Evolutionary conservation across 2,113 vertebrate genomes (phyloP).

Genomic region (Desmodus rotundus): DNA sequence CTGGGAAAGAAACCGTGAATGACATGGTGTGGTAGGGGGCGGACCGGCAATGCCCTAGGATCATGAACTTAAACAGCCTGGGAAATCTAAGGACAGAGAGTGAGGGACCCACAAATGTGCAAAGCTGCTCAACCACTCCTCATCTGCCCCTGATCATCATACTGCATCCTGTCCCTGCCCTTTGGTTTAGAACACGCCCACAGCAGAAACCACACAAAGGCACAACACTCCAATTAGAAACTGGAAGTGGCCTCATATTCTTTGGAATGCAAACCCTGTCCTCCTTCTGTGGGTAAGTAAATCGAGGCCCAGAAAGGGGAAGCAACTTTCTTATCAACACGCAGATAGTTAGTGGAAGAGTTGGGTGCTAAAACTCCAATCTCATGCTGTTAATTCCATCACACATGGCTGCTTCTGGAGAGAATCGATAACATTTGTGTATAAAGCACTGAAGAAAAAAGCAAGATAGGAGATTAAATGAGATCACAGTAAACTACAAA

Average conservation of each 20-base stretch:
- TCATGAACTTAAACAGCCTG: slow-evolving; percentile 51
- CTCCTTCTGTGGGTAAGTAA: neutral
- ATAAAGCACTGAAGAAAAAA: slow-evolving; percentile 47
- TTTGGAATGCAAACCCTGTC: neutral
- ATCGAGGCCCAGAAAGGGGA: neutral
- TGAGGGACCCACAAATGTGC: neutral
- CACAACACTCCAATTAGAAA: neutral
- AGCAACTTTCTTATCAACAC: neutral
- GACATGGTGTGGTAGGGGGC: neutral
- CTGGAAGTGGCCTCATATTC: neutral
- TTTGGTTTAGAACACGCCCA: slow-evolving; percentile 37
- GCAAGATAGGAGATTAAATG: slow-evolving; percentile 58
- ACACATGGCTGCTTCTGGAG: slow-evolving; percentile 36
- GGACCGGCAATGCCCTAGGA: neutral
- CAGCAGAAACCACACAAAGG: slow-evolving; percentile 26
- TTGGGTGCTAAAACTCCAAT: slow-evolving; percentile 15
- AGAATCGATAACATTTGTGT: slow-evolving; percentile 59
- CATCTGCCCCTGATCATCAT: slow-evolving; percentile 32
- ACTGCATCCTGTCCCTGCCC: slow-evolving; percentile 48
- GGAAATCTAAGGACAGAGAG: neutral
- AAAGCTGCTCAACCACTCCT: slow-evolving; percentile 10
- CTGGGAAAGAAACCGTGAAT: slow-evolving; percentile 55
- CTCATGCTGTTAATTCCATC: neutral
- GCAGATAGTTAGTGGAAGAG: neutral
- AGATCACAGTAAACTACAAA: slow-evolving; percentile 50